phyloP scores from a whole-genome alignment of 2,113 vertebrate genomes.

The Myrmophylax atrothorax region DNA sequence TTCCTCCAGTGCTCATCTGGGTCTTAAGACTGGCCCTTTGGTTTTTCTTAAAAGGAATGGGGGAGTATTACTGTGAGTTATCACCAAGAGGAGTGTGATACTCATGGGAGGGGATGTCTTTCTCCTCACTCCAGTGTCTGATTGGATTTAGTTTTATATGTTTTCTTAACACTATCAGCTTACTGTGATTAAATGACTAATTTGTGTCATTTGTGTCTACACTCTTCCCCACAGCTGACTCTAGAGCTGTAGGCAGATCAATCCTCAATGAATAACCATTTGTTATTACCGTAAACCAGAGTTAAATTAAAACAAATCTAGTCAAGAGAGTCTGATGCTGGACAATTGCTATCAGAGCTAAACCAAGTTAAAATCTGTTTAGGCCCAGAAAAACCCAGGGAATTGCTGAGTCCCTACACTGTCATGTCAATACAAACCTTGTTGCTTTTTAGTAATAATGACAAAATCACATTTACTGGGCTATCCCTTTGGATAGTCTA shows the following conservation, averaged over 20 bases:
- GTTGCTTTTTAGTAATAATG: neutral
- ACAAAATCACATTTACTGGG: neutral
- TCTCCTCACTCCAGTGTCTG: slow-evolving; percentile 7
- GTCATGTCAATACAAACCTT: neutral
- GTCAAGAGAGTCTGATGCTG: neutral
- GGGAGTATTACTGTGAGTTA: neutral
- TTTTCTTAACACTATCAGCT: neutral
- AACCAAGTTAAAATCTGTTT: neutral
- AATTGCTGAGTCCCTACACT: neutral
- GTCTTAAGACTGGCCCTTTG: neutral
- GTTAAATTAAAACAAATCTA: neutral
- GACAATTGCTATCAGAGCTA: neutral
- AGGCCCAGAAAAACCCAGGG: neutral
- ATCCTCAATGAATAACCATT: neutral
- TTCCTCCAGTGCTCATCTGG: neutral
- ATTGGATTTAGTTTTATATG: neutral
- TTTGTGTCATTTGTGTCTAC: neutral
- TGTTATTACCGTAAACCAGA: neutral
- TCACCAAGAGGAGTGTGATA: neutral
- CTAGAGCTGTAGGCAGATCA: neutral
- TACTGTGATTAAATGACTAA: neutral
- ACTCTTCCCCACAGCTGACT: neutral
- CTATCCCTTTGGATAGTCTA: neutral
- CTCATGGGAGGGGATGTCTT: neutral
- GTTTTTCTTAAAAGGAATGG: neutral